Evolutionary conservation across 1,140 invertebrate genomes (phyloP).

Genomic region (Diuraphis noxia): DNA sequence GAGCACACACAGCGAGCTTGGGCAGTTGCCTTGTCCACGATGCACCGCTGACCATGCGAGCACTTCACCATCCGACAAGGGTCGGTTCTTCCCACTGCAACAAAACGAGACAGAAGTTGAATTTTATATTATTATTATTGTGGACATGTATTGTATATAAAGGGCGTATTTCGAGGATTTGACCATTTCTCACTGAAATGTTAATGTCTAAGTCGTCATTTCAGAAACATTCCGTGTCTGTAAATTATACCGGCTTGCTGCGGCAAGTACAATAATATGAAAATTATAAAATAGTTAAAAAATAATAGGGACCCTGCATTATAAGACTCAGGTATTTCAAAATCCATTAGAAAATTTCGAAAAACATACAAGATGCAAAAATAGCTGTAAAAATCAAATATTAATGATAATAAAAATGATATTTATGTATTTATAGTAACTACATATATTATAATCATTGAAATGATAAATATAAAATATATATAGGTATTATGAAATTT

Average conservation of each 20-base stretch:
- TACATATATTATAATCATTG: too few relatives aligned
- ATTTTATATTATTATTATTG: not conserved
- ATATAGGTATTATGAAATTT: too few relatives aligned
- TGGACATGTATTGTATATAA: not conserved
- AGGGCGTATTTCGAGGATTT: not conserved
- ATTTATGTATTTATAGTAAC: too few relatives aligned
- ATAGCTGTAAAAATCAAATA: too few relatives aligned
- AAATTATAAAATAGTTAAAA: too few relatives aligned
- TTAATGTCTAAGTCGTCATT: too few relatives aligned
- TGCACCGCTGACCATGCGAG: not conserved
- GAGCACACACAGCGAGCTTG: slow-evolving; percentile 55
- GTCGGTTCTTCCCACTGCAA: slow-evolving; percentile 16
- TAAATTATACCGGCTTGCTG: not conserved
- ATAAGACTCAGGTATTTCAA: too few relatives aligned
- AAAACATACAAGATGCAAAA: too few relatives aligned
- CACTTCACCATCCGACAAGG: not conserved
- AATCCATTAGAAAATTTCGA: too few relatives aligned
- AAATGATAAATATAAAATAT: too few relatives aligned
- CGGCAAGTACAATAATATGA: not conserved
- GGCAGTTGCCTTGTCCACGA: not conserved
- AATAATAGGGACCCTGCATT: too few relatives aligned
- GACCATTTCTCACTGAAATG: not conserved
- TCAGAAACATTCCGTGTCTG: not conserved
- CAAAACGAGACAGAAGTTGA: not conserved
- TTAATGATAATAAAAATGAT: too few relatives aligned